phyloP scores from a whole-genome alignment of 2,888 invertebrate species.

The Formica aserva region DNA sequence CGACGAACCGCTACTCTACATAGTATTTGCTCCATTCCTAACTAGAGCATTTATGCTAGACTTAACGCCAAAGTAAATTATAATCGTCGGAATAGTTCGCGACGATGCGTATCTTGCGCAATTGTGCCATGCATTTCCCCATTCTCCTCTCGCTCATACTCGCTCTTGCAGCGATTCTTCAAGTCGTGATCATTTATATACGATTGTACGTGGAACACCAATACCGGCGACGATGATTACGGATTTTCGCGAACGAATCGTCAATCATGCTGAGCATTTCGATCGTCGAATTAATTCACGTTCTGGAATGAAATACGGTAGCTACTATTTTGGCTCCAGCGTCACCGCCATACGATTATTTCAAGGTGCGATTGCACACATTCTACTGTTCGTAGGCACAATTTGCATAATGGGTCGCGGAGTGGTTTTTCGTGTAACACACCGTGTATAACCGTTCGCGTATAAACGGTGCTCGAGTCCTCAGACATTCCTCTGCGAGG shows the following conservation, averaged over 20 bases:
- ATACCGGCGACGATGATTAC: slow-evolving; percentile 12
- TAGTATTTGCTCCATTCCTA: background rate
- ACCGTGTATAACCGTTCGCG: slow-evolving; percentile 25
- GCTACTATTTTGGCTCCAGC: background rate
- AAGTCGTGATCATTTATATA: background rate
- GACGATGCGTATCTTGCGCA: slow-evolving; percentile 20
- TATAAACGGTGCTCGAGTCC: background rate
- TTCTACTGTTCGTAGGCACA: slow-evolving; percentile 40
- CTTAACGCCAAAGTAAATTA: slow-evolving; percentile 44
- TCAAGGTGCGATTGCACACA: slow-evolving; percentile 29
- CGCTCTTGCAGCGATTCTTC: slow-evolving; percentile 12
- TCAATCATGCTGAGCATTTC: background rate
- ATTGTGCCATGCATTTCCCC: slow-evolving; percentile 25
- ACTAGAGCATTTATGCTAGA: slow-evolving; percentile 36
- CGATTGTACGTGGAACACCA: background rate
- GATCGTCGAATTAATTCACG: slow-evolving; percentile 4
- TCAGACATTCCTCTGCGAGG: slow-evolving; percentile 8
- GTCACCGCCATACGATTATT: background rate
- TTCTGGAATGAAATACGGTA: background rate
- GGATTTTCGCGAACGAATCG: background rate
- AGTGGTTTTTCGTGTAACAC: slow-evolving; percentile 72
- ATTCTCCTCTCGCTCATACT: background rate
- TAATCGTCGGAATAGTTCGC: slow-evolving; percentile 45
- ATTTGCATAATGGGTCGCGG: slow-evolving; percentile 73
- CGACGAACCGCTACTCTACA: background rate